Percentiles rank a stretch among this genome's conserved stretches.
Conservation (phyloP, 1,140 invertebrate genomes). For the Sycobia sp. region DNA sequence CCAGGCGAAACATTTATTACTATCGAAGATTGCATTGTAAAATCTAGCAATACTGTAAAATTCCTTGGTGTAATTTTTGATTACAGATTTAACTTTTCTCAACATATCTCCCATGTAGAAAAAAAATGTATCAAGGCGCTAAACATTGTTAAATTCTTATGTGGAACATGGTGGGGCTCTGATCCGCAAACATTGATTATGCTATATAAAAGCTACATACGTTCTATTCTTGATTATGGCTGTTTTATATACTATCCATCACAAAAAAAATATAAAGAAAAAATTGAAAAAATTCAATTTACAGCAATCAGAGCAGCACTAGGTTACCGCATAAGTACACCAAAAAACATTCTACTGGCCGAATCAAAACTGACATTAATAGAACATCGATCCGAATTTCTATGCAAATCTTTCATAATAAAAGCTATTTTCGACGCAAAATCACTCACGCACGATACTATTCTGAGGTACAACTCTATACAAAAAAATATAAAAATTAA, state of each 20-base stretch:
- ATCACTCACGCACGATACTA: no score
- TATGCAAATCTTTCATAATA: no score
- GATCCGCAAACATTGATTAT: not conserved
- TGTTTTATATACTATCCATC: constrained; percentile 7
- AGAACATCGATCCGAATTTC: not conserved
- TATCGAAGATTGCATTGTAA: not conserved
- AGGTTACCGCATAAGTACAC: constrained; percentile 12
- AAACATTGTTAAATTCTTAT: constrained; percentile 16
- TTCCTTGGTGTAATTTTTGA: constrained; percentile 31
- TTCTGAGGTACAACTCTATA: no score
- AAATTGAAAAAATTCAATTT: constrained; percentile 6
- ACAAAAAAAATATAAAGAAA: constrained; percentile 2
- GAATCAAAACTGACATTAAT: no score
- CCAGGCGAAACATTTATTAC: not conserved
- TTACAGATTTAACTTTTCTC: constrained; percentile 27
- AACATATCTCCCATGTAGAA: constrained; percentile 22
- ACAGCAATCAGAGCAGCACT: not conserved
- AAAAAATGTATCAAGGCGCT: constrained; percentile 1
- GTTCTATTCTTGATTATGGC: constrained; percentile 13
- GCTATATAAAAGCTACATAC: constrained; percentile 9
- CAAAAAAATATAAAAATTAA: not conserved
- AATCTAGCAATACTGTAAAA: constrained; percentile 19
- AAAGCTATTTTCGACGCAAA: no score
- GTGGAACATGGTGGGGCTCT: constrained; percentile 11
- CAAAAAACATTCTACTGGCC: no score